Conservation (phyloP, 2,888 invertebrate genomes). For the Cyclophora albipunctata region DNA sequence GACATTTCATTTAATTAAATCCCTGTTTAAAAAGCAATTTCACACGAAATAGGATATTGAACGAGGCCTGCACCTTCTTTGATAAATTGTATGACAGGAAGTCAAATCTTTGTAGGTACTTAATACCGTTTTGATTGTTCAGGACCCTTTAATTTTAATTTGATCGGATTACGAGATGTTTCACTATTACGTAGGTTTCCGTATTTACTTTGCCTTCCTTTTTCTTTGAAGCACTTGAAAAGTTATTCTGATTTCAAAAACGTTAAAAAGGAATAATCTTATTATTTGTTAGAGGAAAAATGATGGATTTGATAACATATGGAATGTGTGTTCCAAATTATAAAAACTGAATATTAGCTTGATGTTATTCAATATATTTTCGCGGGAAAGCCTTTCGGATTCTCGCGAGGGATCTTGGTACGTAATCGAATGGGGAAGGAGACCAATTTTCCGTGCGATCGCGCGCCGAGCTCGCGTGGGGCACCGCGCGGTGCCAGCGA, state of each 20-base stretch:
- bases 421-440: constrained; percentile 61
- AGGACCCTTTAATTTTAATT: background rate
- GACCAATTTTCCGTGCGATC: constrained; percentile 69
- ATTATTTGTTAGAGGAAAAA: no score
- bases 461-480: constrained; percentile 36
- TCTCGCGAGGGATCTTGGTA: constrained; percentile 56
- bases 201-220: no score
- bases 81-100: no score
- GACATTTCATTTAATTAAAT: constrained; percentile 28
- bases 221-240: no score
- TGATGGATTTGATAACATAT: no score
- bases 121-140: constrained; percentile 1
- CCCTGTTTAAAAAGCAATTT: constrained; percentile 25
- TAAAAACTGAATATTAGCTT: no score
- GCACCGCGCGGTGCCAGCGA: constrained; percentile 38
- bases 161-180: background rate
- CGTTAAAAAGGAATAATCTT: no score
- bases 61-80: background rate
- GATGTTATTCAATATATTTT: no score
- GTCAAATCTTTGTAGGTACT: background rate
- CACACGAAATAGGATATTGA: constrained; percentile 8
- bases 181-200: no score
- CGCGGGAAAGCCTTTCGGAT: constrained; percentile 26
- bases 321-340: no score
- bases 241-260: no score